phyloP scores from a whole-genome alignment of 2,113 vertebrate genomes.

The Psettodes erumei region DNA sequence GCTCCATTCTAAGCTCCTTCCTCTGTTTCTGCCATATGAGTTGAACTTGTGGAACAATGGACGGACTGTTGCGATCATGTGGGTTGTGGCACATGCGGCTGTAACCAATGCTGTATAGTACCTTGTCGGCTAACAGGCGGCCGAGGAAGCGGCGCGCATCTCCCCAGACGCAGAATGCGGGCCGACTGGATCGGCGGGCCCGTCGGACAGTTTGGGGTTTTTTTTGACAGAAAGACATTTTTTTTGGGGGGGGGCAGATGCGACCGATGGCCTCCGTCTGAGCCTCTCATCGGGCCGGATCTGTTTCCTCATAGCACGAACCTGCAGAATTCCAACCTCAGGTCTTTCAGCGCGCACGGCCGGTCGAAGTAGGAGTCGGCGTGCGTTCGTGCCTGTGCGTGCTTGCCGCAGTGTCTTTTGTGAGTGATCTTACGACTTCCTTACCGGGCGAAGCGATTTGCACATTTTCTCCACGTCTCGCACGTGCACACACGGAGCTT shows the following conservation, averaged over 20 bases:
- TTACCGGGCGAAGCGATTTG: constrained; percentile 32
- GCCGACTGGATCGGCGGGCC: constrained; percentile 52
- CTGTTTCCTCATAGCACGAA: constrained; percentile 53
- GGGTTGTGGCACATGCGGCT: constrained; percentile 41
- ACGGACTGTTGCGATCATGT: constrained; percentile 54
- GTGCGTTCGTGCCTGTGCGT: constrained; percentile 15
- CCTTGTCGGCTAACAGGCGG: constrained; percentile 4
- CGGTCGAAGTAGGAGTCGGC: constrained; percentile 33
- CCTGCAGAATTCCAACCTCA: constrained; percentile 32
- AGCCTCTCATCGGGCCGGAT: constrained; percentile 20
- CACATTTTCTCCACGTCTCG: constrained; percentile 25
- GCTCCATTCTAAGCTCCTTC: constrained; percentile 16
- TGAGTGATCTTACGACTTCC: constrained; percentile 36
- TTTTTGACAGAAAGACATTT: constrained; percentile 15
- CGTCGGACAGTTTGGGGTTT: neutral
- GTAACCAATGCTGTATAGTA: constrained; percentile 41
- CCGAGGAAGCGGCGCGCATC: constrained; percentile 22
- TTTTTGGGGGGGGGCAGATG: constrained; percentile 14
- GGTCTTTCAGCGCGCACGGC: neutral
- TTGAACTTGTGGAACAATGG: constrained; percentile 52
- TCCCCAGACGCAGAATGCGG: constrained; percentile 57
- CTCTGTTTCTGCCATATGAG: constrained; percentile 22
- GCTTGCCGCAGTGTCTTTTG: constrained; percentile 2
- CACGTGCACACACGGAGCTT: neutral
- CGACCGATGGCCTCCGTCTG: neutral